Evolutionary conservation across 2,888 invertebrate species (phyloP), one percentile per base, ranked within the genome.

Genomic region (Phaedon cochleariae): DNA sequence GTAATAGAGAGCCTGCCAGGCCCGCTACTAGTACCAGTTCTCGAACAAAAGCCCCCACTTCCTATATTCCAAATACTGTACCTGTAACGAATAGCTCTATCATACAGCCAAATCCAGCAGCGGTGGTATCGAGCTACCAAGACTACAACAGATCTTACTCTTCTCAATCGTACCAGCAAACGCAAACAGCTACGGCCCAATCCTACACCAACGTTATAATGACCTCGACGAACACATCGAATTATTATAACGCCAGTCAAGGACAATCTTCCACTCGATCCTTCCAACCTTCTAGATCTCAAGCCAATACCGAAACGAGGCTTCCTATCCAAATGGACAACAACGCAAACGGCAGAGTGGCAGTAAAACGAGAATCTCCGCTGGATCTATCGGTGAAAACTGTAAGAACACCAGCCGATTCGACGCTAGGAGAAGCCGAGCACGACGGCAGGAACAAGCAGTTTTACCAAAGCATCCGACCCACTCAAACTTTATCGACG

Each of bases 301-400:
- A 53, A 46, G 12, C 62, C 22, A 20, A 52, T 59, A 29, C 65
- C n/a, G n/a, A n/a, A n/a, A n/a, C n/a, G n/a, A n/a, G n/a, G n/a
- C n/a, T n/a, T n/a, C n/a, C n/a, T n/a, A n/a, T n/a, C n/a, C n/a
- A n/a, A n/a, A n/a, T n/a, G n/a, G n/a, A n/a, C n/a, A n/a, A n/a
- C 12, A 74, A 64, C 52, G 41, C 65, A 17, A 71, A 65, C 49
- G 70, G 67, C 15, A 61, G 70, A 51, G 54, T 73, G 7, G 76
- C 82, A 65, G 81, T 81, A 34, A 91, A 90, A 79, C 86, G 90
- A 37, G 92, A 92, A 81, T 94, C 93, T 9, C 95, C 95, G 0
- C 84, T 96, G 65, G 96, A 96, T 84, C 85, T 96, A 59, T 95
- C 95, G 0, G 93, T 95, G 51, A 95, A 95, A 82, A 95, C 95